A percentile compares a stretch with the other conserved stretches of the same genome.
These are phyloP conservation scores for Hoplias malabaricus DNA, from an alignment of 2,113 vertebrate species.

Conservation along the genomic window DNA sequence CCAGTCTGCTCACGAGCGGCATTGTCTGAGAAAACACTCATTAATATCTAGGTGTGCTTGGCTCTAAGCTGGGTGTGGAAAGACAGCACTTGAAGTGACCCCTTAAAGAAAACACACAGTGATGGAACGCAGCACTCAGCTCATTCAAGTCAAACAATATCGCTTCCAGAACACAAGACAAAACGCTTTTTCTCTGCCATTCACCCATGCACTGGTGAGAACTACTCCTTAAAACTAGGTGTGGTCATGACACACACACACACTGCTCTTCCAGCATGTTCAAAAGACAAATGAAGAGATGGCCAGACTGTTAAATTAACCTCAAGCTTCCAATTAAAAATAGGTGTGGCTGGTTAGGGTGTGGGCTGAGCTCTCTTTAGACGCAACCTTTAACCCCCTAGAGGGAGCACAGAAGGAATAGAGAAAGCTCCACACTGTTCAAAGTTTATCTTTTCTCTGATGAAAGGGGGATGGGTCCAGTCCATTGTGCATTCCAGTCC, in stretches of 20 bases:
- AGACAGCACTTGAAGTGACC: neutral
- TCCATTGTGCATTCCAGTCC: slow-evolving; percentile 47
- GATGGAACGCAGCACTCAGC: neutral
- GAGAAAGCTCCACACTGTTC: neutral
- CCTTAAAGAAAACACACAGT: neutral
- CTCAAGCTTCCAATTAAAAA: slow-evolving; percentile 21
- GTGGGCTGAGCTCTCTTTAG: slow-evolving; percentile 6
- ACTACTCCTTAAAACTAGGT: slow-evolving; percentile 32
- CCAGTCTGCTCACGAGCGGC: neutral
- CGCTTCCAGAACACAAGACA: slow-evolving; percentile 4
- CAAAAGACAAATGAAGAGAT: slow-evolving; percentile 1
- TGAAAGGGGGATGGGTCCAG: slow-evolving; percentile 24
- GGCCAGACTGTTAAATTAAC: slow-evolving; percentile 9
- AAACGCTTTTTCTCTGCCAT: neutral
- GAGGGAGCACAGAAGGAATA: neutral
- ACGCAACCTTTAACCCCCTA: slow-evolving; percentile 22
- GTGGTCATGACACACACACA: slow-evolving; percentile 28
- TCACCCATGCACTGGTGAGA: slow-evolving; percentile 1
- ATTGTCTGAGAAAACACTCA: neutral
- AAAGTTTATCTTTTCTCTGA: slow-evolving; percentile 5
- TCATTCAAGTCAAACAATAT: slow-evolving; percentile 22
- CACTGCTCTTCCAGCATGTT: neutral
- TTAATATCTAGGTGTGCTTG: neutral
- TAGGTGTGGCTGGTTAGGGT: slow-evolving; percentile 24
- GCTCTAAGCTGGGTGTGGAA: neutral